Evolutionary conservation across 2,113 vertebrate species (phyloP), one percentile per base, ranked within the genome.

Genomic region (Tragelaphus buxtoni): DNA sequence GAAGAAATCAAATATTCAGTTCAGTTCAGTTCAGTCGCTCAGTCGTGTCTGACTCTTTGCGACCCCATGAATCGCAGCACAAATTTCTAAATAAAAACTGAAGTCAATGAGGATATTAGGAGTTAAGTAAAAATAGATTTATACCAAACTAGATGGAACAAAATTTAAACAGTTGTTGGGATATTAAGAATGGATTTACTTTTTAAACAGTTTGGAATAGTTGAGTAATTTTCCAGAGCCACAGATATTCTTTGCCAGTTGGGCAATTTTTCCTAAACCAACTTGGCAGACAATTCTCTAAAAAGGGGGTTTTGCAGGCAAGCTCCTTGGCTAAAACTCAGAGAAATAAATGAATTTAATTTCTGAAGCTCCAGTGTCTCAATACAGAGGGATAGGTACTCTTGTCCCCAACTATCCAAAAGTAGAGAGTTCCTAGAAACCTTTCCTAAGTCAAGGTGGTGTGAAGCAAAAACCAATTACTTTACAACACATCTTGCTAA

Each of bases 181-280:
- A 91, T 95, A 83, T 89, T 88, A 93, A 93, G 96, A 91, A 49
- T 95, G 55, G 74, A 74, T 97, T 96, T 77, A 83, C 83, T 93
- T 96, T 95, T 83, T 80, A 97, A 94, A 94, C 55, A 76, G 49
- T 77, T 83, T 95, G 95, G 96, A 96, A 95, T 22, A 63, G 39
- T 89, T 90, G 61, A 76, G 86, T 96, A 89, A 92, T 89, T 95
- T 95, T 93, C 96, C 96, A 97, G 87, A 97, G 83, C 65, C 47
- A 55, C 49, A 12, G 80, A 76, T 86, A 47, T 32, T 45, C 94
- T 69, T 45, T 76, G 83, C 96, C 97, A 90, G 18, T 69, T 95
- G 83, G 83, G 76, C 45, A 87, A 76, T 51, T 96, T 91, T 94
- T 97, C 93, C 72, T 58, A 86, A 97, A 88, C 91, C 92, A 95